phyloP scores from a whole-genome alignment of 2,797 vertebrate species.

The Mus spretus region DNA sequence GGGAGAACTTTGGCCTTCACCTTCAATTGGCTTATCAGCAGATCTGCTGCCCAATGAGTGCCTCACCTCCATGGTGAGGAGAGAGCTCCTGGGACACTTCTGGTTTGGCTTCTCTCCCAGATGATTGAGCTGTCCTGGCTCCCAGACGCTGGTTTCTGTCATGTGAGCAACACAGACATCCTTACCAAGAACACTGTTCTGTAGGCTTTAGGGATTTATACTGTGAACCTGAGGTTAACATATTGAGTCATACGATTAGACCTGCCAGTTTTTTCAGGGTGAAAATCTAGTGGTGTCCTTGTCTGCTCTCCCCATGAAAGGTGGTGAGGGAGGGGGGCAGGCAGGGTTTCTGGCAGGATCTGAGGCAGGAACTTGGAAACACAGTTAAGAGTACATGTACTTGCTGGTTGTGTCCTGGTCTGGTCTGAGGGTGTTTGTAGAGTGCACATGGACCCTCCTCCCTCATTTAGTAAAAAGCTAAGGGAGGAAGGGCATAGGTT shows the following conservation, averaged over 20 bases:
- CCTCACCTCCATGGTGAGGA: conserved; percentile 43
- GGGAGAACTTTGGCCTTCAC: conserved; percentile 56
- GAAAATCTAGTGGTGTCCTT: conserved; percentile 51
- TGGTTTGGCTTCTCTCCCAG: conserved; percentile 77
- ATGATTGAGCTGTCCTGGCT: conserved; percentile 80
- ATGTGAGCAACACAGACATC: conserved; percentile 73
- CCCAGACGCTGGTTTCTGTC: conserved; percentile 82
- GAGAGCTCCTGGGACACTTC: conserved; percentile 71
- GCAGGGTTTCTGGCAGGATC: conserved; percentile 41
- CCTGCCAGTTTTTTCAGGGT: conserved; percentile 54
- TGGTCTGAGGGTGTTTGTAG: not conserved
- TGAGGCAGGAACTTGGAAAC: not conserved
- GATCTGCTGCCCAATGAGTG: conserved; percentile 15
- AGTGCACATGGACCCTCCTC: not conserved
- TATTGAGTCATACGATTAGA: conserved; percentile 59
- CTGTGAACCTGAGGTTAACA: conserved; percentile 43
- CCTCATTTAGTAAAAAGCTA: conserved; percentile 45
- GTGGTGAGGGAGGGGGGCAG: not conserved
- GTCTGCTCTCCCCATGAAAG: conserved; percentile 26
- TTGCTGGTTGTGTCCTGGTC: conserved; percentile 28
- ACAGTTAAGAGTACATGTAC: conserved; percentile 41
- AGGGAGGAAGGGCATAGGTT: not conserved
- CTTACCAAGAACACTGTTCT: conserved; percentile 54
- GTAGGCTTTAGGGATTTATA: conserved; percentile 72
- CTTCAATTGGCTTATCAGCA: conserved; percentile 70